Percentiles rank a stretch among this genome's conserved stretches.
These are phyloP conservation scores for Micrastur ruficollis DNA, from an alignment of 2,797 vertebrate species.

Conservation along the genomic window DNA sequence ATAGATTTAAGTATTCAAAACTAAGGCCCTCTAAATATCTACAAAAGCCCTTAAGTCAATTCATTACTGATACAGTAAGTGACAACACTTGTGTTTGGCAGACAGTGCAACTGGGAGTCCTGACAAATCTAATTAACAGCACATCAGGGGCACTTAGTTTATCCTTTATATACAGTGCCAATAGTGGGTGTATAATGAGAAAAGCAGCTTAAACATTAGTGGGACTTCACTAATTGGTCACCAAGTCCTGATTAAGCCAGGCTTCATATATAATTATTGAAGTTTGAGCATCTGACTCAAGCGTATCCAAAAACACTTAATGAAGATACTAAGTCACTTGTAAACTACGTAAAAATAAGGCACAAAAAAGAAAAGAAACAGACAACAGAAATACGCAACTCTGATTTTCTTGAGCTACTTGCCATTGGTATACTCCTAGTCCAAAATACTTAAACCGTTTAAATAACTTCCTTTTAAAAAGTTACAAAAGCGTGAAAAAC, in stretches of 20 bases:
- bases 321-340: neutral
- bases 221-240: slow-evolving; percentile 57
- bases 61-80: slow-evolving; percentile 68
- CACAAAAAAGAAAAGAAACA: neutral
- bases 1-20: slow-evolving; percentile 22
- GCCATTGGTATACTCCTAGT: neutral
- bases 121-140: slow-evolving; percentile 72
- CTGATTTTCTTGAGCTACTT: neutral
- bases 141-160: slow-evolving; percentile 60
- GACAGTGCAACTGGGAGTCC: slow-evolving; percentile 60
- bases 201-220: slow-evolving; percentile 56
- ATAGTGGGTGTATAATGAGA: slow-evolving; percentile 36
- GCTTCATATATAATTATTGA: slow-evolving; percentile 18
- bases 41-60: slow-evolving; percentile 68
- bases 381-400: neutral
- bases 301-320: neutral
- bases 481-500: neutral
- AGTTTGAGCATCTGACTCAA: neutral
- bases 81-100: slow-evolving; percentile 70
- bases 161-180: slow-evolving; percentile 54
- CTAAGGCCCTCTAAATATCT: slow-evolving; percentile 40
- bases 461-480: neutral
- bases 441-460: neutral
- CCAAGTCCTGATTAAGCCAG: slow-evolving; percentile 43
- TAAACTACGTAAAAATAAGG: neutral